phyloP scores from a whole-genome alignment of 2,797 vertebrate genomes.

The Melanotaenia parkinsoni region DNA sequence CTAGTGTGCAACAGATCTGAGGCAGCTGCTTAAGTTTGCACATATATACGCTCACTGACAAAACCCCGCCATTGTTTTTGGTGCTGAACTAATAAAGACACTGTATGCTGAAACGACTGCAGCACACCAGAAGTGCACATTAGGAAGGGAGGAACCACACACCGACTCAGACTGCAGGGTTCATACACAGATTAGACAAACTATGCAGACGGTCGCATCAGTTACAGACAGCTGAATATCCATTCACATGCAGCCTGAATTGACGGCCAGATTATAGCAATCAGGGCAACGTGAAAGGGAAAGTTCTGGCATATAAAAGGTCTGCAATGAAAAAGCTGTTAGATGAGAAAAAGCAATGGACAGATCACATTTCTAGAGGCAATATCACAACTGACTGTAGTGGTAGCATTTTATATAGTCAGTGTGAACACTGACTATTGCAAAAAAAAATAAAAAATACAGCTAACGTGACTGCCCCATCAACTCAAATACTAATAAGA shows the following conservation, averaged over 20 bases:
- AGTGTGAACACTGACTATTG: neutral
- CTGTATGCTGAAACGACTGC: constrained; percentile 28
- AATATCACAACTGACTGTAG: neutral
- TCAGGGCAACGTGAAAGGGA: constrained; percentile 42
- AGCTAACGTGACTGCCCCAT: constrained; percentile 8
- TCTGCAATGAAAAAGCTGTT: constrained; percentile 29
- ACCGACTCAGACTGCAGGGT: constrained; percentile 55
- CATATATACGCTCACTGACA: neutral
- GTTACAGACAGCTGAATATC: constrained; percentile 63
- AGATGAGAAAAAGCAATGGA: neutral
- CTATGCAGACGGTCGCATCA: constrained; percentile 72
- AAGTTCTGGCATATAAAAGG: constrained; percentile 36
- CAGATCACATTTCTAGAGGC: neutral
- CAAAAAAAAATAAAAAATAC: constrained; percentile 10
- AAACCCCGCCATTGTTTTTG: constrained; percentile 8
- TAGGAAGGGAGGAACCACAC: constrained; percentile 64
- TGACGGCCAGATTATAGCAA: constrained; percentile 56
- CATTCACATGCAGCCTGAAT: constrained; percentile 53
- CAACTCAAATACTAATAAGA: neutral
- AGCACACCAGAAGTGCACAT: constrained; percentile 33
- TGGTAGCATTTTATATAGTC: neutral
- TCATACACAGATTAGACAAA: constrained; percentile 75
- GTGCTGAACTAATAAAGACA: constrained; percentile 12
- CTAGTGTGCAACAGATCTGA: constrained; percentile 25
- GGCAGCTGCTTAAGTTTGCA: constrained; percentile 7